A percentile compares a stretch with the other conserved stretches of the same genome.
phyloP scores from a whole-genome alignment of 2,797 vertebrate genomes.

The Phalloptychus januarius region DNA sequence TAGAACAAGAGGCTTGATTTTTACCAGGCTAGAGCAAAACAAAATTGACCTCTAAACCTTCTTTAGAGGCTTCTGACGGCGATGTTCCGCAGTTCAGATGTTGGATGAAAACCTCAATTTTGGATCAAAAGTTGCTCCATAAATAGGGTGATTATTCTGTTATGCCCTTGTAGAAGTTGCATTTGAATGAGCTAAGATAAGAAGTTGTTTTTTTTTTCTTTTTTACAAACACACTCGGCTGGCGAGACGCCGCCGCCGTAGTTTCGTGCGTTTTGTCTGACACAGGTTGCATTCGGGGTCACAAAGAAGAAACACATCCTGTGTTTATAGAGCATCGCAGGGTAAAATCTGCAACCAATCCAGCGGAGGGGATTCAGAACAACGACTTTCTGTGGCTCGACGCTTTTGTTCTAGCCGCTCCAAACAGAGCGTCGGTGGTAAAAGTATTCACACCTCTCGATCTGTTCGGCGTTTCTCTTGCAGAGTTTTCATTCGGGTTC shows the following conservation, averaged over 20 bases:
- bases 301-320: slow-evolving; percentile 5
- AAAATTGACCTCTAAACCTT: background rate
- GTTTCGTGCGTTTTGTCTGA: background rate
- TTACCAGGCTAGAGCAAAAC: background rate
- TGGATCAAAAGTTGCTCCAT: background rate
- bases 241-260: background rate
- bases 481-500: background rate
- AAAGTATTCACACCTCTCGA: background rate
- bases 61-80: background rate
- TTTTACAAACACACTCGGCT: background rate
- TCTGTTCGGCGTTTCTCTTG: background rate
- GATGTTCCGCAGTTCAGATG: background rate
- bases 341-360: background rate
- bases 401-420: background rate
- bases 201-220: background rate
- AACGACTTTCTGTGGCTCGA: background rate
- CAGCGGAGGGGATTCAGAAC: background rate
- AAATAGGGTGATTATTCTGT: background rate
- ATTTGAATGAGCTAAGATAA: background rate
- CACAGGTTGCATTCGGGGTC: background rate
- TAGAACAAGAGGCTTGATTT: too few relatives aligned
- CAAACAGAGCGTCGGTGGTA: background rate
- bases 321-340: background rate
- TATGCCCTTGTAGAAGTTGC: background rate
- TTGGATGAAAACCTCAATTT: background rate